Evolutionary conservation across 2,888 invertebrate genomes (phyloP), one percentile per base, ranked within the genome.

Genomic region (Yponomeuta evonymella): DNA sequence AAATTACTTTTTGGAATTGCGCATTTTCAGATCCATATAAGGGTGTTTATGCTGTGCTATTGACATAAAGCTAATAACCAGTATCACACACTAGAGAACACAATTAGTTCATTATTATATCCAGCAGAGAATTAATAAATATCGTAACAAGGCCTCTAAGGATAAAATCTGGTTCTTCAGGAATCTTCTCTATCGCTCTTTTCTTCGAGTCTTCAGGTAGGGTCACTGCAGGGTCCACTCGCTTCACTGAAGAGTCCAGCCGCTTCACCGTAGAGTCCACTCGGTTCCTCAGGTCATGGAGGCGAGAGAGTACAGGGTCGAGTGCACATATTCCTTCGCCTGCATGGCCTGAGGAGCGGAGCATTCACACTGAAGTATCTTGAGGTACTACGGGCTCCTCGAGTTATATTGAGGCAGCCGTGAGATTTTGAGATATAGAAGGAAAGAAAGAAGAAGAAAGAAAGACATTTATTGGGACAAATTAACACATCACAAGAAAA

Each of bases 291-390:
- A 91, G 91, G 91, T 92, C 91, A 92, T 91, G 89, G 86, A 91
- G 90, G 91, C 91, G 91, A 92, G 91, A 92, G 91, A 92, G 91
- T 92, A 92, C 91, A 88, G 84, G 77, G 83, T 86, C 83, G 83
- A 76, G 83, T 88, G 91, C 91, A 90, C 89, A 91, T 91, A 90
- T 91, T 92, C 92, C 91, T 90, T 91, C 92, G 90, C 92, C 82
- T 90, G 86, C 90, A 89, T 90, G 85, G 82, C 90, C 92, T 89
- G 83, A 89, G 85, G 86, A 90, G 81, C 88, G 76, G 81, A 85
- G 89, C 88, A 69, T 58, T 51, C 36, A 23, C 48, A 1, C 23
- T 48, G 43, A 10, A 15, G 51, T 58, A 12, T 58, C 15, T 58
- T 58, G 51, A 58, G 51, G 51, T 15, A 58, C 12, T 15, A 15